Conservation (phyloP, 2,888 invertebrate species). For the Orthosia gothica region DNA sequence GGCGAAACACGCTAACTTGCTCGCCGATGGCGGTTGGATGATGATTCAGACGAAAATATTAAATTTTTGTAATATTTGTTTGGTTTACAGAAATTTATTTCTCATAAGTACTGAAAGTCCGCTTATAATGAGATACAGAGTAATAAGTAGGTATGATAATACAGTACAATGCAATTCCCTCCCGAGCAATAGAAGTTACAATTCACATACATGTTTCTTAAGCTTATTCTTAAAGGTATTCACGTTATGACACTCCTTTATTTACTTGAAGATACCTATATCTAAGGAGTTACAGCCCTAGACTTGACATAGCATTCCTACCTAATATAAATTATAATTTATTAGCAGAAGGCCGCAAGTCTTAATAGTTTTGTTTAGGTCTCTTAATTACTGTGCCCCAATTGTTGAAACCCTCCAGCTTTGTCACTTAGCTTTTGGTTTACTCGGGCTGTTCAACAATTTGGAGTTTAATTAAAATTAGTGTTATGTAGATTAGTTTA, state of each 20-base stretch:
- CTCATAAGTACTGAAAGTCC: too few relatives aligned
- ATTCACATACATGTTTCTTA: too few relatives aligned
- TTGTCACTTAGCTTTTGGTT: slow-evolving; percentile 57
- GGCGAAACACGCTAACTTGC: not conserved
- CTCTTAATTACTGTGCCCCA: slow-evolving; percentile 67
- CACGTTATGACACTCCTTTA: too few relatives aligned
- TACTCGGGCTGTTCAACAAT: slow-evolving; percentile 42
- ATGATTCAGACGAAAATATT: too few relatives aligned
- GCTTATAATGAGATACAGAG: too few relatives aligned
- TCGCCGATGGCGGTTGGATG: too few relatives aligned
- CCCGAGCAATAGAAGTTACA: too few relatives aligned
- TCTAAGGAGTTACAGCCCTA: slow-evolving; percentile 16
- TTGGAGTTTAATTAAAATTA: slow-evolving; percentile 53
- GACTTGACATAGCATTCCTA: slow-evolving; percentile 19
- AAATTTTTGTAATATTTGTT: not conserved
- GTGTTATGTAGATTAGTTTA: slow-evolving; percentile 45
- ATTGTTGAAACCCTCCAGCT: slow-evolving; percentile 54
- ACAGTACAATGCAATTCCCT: too few relatives aligned
- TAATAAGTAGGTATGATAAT: too few relatives aligned
- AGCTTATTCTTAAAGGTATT: too few relatives aligned
- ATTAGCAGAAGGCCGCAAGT: slow-evolving; percentile 56
- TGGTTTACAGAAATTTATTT: too few relatives aligned
- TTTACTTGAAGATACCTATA: not conserved
- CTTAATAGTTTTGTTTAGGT: slow-evolving; percentile 69
- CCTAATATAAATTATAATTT: slow-evolving; percentile 53